Base-by-base conservation (phyloP, 2,797 vertebrate genomes). In the Stomatorhinus walkeri region DNA sequence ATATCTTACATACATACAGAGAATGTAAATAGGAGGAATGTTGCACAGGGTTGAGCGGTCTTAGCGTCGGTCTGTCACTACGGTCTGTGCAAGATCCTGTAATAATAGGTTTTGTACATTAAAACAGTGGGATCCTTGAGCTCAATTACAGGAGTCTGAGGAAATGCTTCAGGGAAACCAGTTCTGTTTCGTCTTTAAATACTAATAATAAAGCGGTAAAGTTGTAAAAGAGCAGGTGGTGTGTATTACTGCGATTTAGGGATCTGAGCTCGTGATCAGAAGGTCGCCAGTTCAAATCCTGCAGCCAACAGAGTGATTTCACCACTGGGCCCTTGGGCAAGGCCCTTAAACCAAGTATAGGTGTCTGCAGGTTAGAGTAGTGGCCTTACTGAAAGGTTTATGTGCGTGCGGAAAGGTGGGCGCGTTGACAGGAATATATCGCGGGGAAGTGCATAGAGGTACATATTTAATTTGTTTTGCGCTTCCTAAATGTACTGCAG, bases 1-100 rank as follows among this genome's bases (percentile, higher is more conserved):
- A 79, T 76, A 88, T 56, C 87, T 79, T 76, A 40, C 88, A 52
- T 87, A 68, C 32, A 87, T 87, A 87, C 85, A 72, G n/a, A 87
- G 10, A 86, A 72, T 40, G 81, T 85, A 89, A 86, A 89, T 24
- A 51, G 14, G 56, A 89, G 85, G 61, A 40, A 24, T 32, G 40
- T 49, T 61, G 10, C 52, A 49, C 32, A 28, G 64, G 56, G 40
- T 9, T 49, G 9, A 32, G 48, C 1, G 46, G 83, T 32, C 43
- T 51, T 10, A 52, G 7, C 51, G 0, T 1, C 2, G 10, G 4
- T 6, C 84, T 32, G 14, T 24, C 6, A n/a, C 10, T 16, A 3
- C 7, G 12, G 12, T 10, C 22, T 1, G 36, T 16, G 54, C 32
- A n/a, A 22, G 19, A 9, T 61, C 51, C 54, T 59, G 28, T 6